Conservation (phyloP, 2,888 invertebrate species). For the Iselma pallidipennis region DNA sequence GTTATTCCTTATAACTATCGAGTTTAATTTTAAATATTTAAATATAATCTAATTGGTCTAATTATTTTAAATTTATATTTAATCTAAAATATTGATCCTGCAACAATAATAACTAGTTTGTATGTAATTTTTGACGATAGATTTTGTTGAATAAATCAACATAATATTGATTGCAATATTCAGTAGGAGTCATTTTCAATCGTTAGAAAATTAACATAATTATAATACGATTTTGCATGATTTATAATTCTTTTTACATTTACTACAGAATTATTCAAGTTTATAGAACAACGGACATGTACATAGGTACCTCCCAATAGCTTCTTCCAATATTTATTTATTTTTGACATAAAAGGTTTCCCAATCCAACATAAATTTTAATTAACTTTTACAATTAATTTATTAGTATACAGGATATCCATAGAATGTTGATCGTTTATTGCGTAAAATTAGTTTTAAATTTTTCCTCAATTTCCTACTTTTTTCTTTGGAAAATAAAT, state of each 20-base stretch:
- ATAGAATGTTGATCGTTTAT: too few species aligned
- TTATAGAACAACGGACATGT: too few species aligned
- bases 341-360: too few species aligned
- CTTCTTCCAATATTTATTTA: too few species aligned
- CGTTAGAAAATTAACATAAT: constrained; percentile 1
- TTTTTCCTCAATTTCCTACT: too few species aligned
- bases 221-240: not conserved
- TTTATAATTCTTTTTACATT: not conserved
- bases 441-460: too few species aligned
- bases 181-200: not conserved
- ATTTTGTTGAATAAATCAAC: not conserved
- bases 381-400: too few species aligned
- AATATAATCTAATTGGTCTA: not conserved
- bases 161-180: not conserved
- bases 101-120: not conserved
- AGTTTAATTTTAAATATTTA: not conserved
- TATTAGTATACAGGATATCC: too few species aligned
- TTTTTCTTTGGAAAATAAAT: too few species aligned
- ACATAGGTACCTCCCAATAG: too few species aligned
- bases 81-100: not conserved
- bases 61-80: not conserved
- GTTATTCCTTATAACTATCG: too few species aligned
- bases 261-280: not conserved
- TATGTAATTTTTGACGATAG: not conserved
- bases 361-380: too few species aligned